Evolutionary conservation across 2,888 invertebrate species (phyloP), one percentile per base, ranked within the genome.

Genomic region (Leptinotarsa peninsularis): DNA sequence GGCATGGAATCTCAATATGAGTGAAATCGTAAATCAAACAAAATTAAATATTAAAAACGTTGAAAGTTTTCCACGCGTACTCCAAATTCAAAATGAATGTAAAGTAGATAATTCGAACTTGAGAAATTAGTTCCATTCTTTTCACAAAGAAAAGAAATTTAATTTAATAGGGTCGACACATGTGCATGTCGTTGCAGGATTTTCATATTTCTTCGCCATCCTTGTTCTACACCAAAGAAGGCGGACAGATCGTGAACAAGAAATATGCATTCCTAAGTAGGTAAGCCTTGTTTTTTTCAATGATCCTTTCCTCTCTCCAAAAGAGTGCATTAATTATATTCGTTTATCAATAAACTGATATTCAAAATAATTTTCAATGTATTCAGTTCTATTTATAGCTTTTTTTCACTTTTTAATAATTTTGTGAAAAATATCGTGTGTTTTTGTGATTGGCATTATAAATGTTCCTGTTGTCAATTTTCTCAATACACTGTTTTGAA

Each of bases 1-100:
- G 80, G n/a, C 56, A 58, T 76, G 76, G 80, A 81, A 83, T 78
- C 84, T 83, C 86, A 86, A 84, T 86, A 85, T 83, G 86, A 85
- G 86, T 87, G 86, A 85, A 88, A 87, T 88, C 89, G 88, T 89
- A 89, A 89, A 89, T 89, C 89, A 89, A 88, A 87, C 85, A 84
- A 87, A 88, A 89, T 89, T 89, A 89, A 88, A 89, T 89, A 89
- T 89, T 88, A 88, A 88, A 88, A 89, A 88, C 88, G 88, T 86
- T 87, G 85, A 85, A 87, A 87, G 82, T 87, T 88, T 86, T 85
- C 85, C 83, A 84, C 84, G 86, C 85, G 86, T 86, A 86, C 85
- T 87, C 87, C 87, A 88, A 88, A 88, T 88, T 89, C 87, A 87
- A 88, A 89, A 88, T 87, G 88, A 88, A 88, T 89, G 88, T 88